Evolutionary conservation across 2,888 invertebrate genomes (phyloP).

Genomic region (Clepsis dumicolana): DNA sequence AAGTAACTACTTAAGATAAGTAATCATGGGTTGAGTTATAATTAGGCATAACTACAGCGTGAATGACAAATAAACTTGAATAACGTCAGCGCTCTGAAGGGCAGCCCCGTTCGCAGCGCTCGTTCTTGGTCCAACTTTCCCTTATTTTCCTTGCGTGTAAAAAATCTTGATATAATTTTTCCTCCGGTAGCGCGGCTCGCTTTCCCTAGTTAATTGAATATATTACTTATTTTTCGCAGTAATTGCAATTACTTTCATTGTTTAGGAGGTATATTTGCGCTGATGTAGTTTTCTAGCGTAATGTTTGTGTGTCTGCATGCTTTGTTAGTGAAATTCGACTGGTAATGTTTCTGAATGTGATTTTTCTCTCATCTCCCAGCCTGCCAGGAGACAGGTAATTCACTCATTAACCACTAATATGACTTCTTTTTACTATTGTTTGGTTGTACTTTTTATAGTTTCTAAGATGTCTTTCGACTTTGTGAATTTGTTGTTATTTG

Average conservation of each 20-base stretch:
- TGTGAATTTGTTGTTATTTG: conserved; percentile 12
- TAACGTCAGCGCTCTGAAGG: neutral
- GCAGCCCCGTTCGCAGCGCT: neutral
- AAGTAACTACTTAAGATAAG: neutral
- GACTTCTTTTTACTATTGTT: conserved; percentile 46
- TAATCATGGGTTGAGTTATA: neutral
- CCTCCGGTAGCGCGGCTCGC: conserved; percentile 75
- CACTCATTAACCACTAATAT: conserved; percentile 55
- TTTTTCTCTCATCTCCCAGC: conserved; percentile 86
- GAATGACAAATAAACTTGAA: neutral
- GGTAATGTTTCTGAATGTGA: conserved; percentile 86
- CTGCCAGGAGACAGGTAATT: conserved; percentile 87
- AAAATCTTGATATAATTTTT: conserved; percentile 82
- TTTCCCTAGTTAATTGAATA: conserved; percentile 81
- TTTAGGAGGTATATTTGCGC: conserved; percentile 60
- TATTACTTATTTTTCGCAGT: conserved; percentile 72
- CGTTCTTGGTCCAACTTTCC: conserved; percentile 62
- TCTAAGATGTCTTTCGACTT: conserved; percentile 39
- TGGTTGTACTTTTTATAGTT: conserved; percentile 46
- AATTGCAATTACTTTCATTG: conserved; percentile 74
- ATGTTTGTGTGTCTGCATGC: conserved; percentile 67
- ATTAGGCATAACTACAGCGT: neutral
- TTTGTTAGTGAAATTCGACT: conserved; percentile 76
- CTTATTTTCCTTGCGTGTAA: conserved; percentile 81
- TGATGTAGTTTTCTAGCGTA: conserved; percentile 55